Evolutionary conservation across 2,797 vertebrate species (phyloP), one percentile per base, ranked within the genome.

Genomic region (Capromys pilorides): DNA sequence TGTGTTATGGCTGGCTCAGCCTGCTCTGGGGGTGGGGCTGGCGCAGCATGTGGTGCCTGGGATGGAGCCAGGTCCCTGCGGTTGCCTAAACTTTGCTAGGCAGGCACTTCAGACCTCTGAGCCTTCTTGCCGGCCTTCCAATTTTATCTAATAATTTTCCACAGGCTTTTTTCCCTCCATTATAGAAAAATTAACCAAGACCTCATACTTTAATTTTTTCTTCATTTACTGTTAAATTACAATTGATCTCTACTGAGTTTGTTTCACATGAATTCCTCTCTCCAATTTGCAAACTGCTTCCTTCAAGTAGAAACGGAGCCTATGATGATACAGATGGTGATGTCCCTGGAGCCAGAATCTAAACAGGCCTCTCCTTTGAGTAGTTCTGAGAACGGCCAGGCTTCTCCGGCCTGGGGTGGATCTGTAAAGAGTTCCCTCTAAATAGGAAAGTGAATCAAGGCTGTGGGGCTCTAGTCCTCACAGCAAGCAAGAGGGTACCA

Each of bases 241-340:
- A 66, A 21, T 80, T 24, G 57, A 19, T 81, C 59, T 67, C 64
- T 84, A 67, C 11, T 90, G 45, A 19, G 3, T 78, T 94, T 93
- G 59, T 94, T 94, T 88, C 14, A 84, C 86, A 78, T 36, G 31
- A 61, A 88, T 84, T 92, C 86, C 22, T 92, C 66, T n/a, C 49
- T 41, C 77, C 24, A 59, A 36, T 89, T 92, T 31, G 86, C 9
- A 39, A 45, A 69, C 21, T 21, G 31, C 24, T 89, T 69, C 81
- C 31, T 54, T 36, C 66, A 67, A 82, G 51, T 75, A 82, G 73
- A 28, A 67, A 8, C 22, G 21, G 61, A 93, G 51, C 77, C 81
- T 26, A 9, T 51, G 54, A 33, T 84, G 31, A 18, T 67, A 61
- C 1, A 77, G 67, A 62, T 66, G 36, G 31, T 31, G 22, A 41